These are phyloP conservation scores for Pangasianodon hypophthalmus DNA, from an alignment of 2,113 vertebrate genomes.

Conservation along the genomic window DNA sequence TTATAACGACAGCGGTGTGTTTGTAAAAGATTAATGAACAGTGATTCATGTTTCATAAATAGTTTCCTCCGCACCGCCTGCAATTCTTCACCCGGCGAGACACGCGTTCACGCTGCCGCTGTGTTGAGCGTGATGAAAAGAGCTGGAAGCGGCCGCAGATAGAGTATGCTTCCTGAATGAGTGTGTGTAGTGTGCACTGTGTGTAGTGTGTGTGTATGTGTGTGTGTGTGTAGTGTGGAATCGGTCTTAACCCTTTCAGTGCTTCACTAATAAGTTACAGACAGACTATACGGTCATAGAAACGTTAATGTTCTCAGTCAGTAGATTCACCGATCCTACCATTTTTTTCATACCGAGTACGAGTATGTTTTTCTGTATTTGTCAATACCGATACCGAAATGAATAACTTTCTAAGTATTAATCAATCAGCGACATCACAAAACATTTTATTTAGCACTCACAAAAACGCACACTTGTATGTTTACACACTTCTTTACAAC, in stretches of 20 bases:
- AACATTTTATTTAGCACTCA: too few species aligned
- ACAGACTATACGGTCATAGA: background rate
- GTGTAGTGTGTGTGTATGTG: background rate
- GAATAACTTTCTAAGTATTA: background rate
- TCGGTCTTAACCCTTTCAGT: background rate
- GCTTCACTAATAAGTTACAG: too few species aligned
- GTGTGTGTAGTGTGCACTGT: background rate
- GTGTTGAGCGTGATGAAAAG: slow-evolving; percentile 22
- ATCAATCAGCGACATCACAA: background rate
- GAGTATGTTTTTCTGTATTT: background rate
- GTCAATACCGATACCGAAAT: background rate
- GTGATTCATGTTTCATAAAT: slow-evolving; percentile 57
- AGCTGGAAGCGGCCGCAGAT: slow-evolving; percentile 24
- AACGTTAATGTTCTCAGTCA: background rate
- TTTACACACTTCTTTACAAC: background rate
- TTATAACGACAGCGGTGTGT: slow-evolving; percentile 44
- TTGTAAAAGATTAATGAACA: slow-evolving; percentile 57
- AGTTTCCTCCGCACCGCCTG: slow-evolving; percentile 41
- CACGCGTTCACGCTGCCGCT: slow-evolving; percentile 19
- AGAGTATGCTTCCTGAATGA: slow-evolving; percentile 16
- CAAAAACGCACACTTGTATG: too few species aligned
- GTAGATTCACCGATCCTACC: background rate
- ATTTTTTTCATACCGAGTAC: too few species aligned
- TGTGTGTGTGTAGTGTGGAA: slow-evolving; percentile 3
- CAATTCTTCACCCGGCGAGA: slow-evolving; percentile 46